Base-by-base conservation (phyloP, 1,140 invertebrate species). In the Rhynchophorus ferrugineus region DNA sequence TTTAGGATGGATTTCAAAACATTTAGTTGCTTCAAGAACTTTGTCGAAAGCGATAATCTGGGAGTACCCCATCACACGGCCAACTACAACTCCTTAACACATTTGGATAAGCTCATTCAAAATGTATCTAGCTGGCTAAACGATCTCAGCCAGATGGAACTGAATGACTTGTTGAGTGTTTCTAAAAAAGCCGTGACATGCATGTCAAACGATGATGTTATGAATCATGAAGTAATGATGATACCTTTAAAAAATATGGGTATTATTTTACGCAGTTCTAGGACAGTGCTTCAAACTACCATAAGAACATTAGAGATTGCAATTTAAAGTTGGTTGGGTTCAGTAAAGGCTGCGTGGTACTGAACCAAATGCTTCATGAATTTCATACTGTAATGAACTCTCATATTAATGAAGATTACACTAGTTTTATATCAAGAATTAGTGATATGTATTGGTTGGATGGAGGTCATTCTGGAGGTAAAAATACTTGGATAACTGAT, bases 311-410 rank as follows among this genome's bases (percentile, higher is more conserved):
- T 19, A 71, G 77, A 47, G 63, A 71, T 41, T 61, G 61, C 17
- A 65, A 73, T 44, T 66, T 87, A 49, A 77, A 72, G 39, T 65
- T 91, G 47, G 77, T 92, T 56, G 91, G 87, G 1, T 94, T 94
- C 68, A 93, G 89, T 69, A 94, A 94, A 77, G 91, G 91, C 34
- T 92, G 89, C 71, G 86, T 91, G 36, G 89, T 93, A 45, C 75
- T 94, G 47, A 94, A 93, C 75, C 90, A 93, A 73, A 75, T 93
- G 57, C 75, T 93, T 22, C 84, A 89, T 65, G 89, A 93, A 69
- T 83, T 91, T 69, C 79, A 86, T 63, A 80, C 84, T 68, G 70
- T 80, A 16, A 79, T 82, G 68, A 81, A 78, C 0, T 65, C 79
- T 5, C 75, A 78, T 33, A 68, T 73, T 45, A 69, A 75, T 50